Evolutionary conservation across 2,797 vertebrate genomes (phyloP).

Genomic region (Brotula barbata): DNA sequence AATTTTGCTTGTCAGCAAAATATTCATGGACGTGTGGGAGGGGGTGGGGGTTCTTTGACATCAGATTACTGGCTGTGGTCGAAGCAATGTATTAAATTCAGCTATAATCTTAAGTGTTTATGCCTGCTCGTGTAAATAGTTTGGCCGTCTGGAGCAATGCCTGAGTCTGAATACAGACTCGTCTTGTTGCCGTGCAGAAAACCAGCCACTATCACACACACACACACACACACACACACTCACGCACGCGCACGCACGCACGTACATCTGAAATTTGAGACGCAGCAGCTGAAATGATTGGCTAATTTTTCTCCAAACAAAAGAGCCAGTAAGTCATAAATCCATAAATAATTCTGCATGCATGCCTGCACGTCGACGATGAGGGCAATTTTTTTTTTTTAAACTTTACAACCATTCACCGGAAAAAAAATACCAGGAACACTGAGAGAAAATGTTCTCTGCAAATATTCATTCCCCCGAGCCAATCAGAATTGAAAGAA

Average conservation of each 20-base stretch:
- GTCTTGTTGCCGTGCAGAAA: slow-evolving; percentile 15
- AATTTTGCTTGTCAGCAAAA: slow-evolving; percentile 45
- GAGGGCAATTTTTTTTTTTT: slow-evolving; percentile 1
- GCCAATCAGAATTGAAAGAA: not conserved
- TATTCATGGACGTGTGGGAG: too few relatives aligned
- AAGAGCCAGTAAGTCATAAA: slow-evolving; percentile 9
- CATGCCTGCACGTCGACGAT: not conserved
- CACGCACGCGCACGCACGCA: too few relatives aligned
- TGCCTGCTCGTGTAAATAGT: slow-evolving; percentile 54
- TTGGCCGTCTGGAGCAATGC: slow-evolving; percentile 47
- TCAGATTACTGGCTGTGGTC: slow-evolving; percentile 46
- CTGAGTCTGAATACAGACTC: slow-evolving; percentile 28
- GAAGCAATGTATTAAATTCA: slow-evolving; percentile 53
- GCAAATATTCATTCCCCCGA: slow-evolving; percentile 1
- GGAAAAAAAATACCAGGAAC: slow-evolving; percentile 15
- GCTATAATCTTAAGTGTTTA: slow-evolving; percentile 58
- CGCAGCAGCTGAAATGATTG: not conserved
- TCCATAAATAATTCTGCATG: slow-evolving; percentile 16
- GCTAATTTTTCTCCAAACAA: slow-evolving; percentile 10
- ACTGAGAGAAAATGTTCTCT: slow-evolving; percentile 7
- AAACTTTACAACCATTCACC: slow-evolving; percentile 9
- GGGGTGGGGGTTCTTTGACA: slow-evolving; percentile 40
- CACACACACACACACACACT: slow-evolving; percentile 6
- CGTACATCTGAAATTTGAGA: slow-evolving; percentile 13
- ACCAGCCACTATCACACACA: slow-evolving; percentile 16